These are phyloP conservation scores for Peromyscus leucopus DNA, from an alignment of 2,113 vertebrate species.

Conservation along the genomic window DNA sequence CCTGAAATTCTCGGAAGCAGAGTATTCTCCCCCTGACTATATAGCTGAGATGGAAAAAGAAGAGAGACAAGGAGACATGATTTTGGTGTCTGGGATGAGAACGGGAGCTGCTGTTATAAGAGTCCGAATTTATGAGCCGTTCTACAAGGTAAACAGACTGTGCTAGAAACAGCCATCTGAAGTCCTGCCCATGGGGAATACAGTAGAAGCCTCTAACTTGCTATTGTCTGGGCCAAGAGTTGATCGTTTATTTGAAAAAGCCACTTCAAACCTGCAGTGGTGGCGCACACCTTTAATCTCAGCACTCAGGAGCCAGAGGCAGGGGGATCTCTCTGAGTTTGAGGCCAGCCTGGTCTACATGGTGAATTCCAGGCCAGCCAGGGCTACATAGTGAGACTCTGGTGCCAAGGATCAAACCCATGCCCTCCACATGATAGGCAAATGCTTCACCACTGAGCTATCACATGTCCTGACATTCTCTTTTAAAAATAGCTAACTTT, in stretches of 20 bases:
- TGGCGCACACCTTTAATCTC: neutral
- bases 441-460: neutral
- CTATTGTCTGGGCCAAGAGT: slow-evolving; percentile 33
- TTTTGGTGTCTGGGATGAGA: slow-evolving; percentile 86
- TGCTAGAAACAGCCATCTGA: neutral
- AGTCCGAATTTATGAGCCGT: slow-evolving; percentile 83
- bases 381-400: neutral
- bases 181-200: neutral
- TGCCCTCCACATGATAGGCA: neutral
- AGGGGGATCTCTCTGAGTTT: neutral
- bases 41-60: slow-evolving; percentile 85
- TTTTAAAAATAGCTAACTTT: neutral
- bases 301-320: neutral
- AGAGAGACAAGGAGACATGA: slow-evolving; percentile 85
- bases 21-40: slow-evolving; percentile 84
- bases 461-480: neutral
- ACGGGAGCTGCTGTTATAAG: slow-evolving; percentile 84
- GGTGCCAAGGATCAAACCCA: neutral
- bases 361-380: neutral
- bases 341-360: neutral
- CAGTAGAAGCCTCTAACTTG: neutral
- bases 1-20: slow-evolving; percentile 86
- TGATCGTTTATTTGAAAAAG: slow-evolving; percentile 48
- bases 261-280: neutral
- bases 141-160: slow-evolving; percentile 85